These are phyloP conservation scores for Sterna hirundo DNA, from an alignment of 2,113 vertebrate species.

Conservation along the genomic window DNA sequence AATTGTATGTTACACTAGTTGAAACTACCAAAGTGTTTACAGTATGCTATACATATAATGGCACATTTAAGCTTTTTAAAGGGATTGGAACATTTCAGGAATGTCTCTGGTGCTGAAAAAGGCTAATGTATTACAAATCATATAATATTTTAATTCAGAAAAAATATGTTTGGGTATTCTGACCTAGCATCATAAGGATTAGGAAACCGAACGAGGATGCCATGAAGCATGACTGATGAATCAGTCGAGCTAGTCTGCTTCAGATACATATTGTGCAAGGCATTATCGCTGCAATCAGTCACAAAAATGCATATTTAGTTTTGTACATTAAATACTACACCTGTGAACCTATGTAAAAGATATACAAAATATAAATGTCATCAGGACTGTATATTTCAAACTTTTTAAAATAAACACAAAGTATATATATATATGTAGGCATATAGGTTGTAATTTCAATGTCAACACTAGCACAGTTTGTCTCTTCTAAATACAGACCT, in stretches of 20 bases:
- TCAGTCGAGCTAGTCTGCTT: slow-evolving; percentile 47
- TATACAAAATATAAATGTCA: slow-evolving; percentile 78
- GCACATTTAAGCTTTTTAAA: slow-evolving; percentile 56
- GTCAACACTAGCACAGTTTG: slow-evolving; percentile 74
- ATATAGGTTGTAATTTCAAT: slow-evolving; percentile 75
- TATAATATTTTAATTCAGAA: slow-evolving; percentile 64
- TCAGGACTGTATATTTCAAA: slow-evolving; percentile 73
- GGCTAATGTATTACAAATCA: slow-evolving; percentile 53
- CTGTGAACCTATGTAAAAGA: slow-evolving; percentile 74
- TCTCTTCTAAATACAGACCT: slow-evolving; percentile 76
- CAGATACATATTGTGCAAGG: slow-evolving; percentile 65
- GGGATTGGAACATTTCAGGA: slow-evolving; percentile 30
- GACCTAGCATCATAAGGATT: slow-evolving; percentile 35
- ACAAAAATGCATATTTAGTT: slow-evolving; percentile 60
- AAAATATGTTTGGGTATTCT: slow-evolving; percentile 41
- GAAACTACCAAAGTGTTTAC: slow-evolving; percentile 14
- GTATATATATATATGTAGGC: slow-evolving; percentile 67
- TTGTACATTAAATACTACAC: slow-evolving; percentile 68
- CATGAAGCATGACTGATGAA: slow-evolving; percentile 42
- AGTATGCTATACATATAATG: slow-evolving; percentile 44
- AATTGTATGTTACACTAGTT: slow-evolving; percentile 27
- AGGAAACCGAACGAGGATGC: slow-evolving; percentile 39
- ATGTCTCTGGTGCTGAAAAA: slow-evolving; percentile 58
- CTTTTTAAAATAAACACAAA: slow-evolving; percentile 75
- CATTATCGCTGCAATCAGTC: slow-evolving; percentile 31